These are phyloP conservation scores for Leptinotarsa rubiginosa DNA, from an alignment of 2,888 invertebrate species.

Conservation along the genomic window DNA sequence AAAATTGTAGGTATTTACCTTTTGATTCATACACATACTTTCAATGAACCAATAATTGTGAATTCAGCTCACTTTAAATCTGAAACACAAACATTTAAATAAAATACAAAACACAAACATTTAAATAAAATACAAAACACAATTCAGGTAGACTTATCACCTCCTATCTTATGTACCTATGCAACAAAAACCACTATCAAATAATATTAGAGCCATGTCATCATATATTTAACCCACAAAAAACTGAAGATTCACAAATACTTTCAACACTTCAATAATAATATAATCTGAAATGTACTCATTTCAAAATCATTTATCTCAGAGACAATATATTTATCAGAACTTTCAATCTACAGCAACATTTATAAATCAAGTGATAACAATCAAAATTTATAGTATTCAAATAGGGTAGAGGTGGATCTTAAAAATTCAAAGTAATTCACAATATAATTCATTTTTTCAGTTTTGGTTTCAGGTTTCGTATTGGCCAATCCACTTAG, in stretches of 20 bases:
- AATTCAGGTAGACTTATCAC: too few relatives aligned
- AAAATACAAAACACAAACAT: background rate
- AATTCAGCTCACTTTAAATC: background rate
- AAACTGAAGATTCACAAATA: too few relatives aligned
- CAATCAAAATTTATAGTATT: background rate
- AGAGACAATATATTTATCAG: too few relatives aligned
- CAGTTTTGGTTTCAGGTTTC: slow-evolving; percentile 10
- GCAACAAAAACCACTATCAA: too few relatives aligned
- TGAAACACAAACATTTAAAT: background rate
- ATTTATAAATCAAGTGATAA: background rate
- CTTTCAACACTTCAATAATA: too few relatives aligned
- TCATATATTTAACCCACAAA: too few relatives aligned
- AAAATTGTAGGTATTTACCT: slow-evolving; percentile 2
- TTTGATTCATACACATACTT: slow-evolving; percentile 10
- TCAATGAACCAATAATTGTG: background rate
- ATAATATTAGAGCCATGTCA: too few relatives aligned
- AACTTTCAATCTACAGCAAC: background rate
- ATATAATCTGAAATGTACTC: too few relatives aligned
- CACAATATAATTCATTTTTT: background rate
- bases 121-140: background rate
- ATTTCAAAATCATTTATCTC: too few relatives aligned
- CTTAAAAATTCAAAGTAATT: background rate
- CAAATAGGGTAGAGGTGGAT: background rate
- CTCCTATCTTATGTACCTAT: too few relatives aligned
- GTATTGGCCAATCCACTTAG: slow-evolving; percentile 7